These are phyloP conservation scores for Trematomus bernacchii DNA, from an alignment of 2,797 vertebrate species.

Conservation along the genomic window DNA sequence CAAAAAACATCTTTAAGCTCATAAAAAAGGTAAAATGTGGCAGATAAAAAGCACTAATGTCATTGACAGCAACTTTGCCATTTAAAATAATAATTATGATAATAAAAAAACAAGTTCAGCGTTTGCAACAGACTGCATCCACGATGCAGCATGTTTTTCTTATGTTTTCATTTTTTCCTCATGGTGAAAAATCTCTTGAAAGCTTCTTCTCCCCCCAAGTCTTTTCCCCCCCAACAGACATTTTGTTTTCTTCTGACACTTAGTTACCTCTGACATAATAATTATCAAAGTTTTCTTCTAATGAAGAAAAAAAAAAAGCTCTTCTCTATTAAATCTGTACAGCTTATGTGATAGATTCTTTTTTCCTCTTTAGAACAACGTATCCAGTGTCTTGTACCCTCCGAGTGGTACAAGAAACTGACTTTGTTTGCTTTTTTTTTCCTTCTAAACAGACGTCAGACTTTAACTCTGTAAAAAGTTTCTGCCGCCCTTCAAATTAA, in stretches of 20 bases:
- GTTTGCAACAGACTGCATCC: conserved; percentile 92
- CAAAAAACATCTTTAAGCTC: conserved; percentile 98
- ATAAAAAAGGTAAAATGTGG: conserved; percentile 98
- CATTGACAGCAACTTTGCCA: conserved; percentile 91
- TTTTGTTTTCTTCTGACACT: conserved; percentile 91
- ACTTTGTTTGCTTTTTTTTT: conserved; percentile 57
- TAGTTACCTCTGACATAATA: conserved; percentile 91
- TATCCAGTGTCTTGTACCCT: conserved; percentile 87
- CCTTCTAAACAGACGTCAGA: conserved; percentile 88
- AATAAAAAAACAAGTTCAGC: conserved; percentile 87
- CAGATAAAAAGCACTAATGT: conserved; percentile 98
- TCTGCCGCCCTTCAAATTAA: conserved; percentile 98
- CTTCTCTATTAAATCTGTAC: conserved; percentile 95
- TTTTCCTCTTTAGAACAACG: conserved; percentile 85
- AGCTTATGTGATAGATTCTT: conserved; percentile 90
- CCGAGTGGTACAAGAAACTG: conserved; percentile 84
- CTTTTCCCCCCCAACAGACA: conserved; percentile 88
- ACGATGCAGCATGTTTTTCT: conserved; percentile 86
- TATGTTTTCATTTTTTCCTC: conserved; percentile 83
- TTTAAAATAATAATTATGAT: conserved; percentile 85
- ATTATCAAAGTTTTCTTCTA: conserved; percentile 95
- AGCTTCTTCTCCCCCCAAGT: conserved; percentile 75
- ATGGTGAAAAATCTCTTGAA: conserved; percentile 93
- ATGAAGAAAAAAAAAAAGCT: conserved; percentile 92
- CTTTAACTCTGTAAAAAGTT: conserved; percentile 90